Conservation (phyloP, 2,113 vertebrate species). For the Uropsilus gracilis region DNA sequence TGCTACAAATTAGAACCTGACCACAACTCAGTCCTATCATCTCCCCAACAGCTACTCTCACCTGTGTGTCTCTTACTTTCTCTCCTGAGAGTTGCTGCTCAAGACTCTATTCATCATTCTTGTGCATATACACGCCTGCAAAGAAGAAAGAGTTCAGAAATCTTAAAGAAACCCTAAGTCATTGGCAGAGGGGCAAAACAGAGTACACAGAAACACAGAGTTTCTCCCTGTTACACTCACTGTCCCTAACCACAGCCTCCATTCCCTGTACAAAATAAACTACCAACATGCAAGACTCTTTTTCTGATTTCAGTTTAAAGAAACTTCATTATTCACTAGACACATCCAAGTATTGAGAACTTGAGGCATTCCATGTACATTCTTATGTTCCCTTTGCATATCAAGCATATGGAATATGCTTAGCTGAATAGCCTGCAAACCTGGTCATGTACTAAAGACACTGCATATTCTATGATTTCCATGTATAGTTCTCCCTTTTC, state of each 20-base stretch:
- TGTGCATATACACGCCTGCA: neutral
- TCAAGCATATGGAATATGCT: neutral
- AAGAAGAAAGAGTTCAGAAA: neutral
- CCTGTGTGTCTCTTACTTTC: neutral
- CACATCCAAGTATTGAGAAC: neutral
- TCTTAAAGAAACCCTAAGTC: neutral
- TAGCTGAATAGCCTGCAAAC: neutral
- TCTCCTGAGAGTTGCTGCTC: neutral
- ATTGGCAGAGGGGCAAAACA: too few species aligned
- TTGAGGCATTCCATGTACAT: neutral
- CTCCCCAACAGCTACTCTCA: fast-evolving
- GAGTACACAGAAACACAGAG: too few species aligned
- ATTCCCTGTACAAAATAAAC: neutral
- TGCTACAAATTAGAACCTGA: neutral
- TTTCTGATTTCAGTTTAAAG: neutral
- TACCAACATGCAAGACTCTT: neutral
- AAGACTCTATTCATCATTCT: neutral
- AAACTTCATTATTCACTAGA: neutral
- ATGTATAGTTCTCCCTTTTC: neutral
- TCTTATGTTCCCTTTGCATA: neutral
- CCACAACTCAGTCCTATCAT: neutral
- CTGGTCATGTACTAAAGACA: neutral
- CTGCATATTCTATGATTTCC: neutral
- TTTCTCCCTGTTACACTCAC: neutral
- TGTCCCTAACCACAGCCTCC: neutral